Base-by-base conservation (phyloP, 2,888 invertebrate species). In the Ernsta delagoae region DNA sequence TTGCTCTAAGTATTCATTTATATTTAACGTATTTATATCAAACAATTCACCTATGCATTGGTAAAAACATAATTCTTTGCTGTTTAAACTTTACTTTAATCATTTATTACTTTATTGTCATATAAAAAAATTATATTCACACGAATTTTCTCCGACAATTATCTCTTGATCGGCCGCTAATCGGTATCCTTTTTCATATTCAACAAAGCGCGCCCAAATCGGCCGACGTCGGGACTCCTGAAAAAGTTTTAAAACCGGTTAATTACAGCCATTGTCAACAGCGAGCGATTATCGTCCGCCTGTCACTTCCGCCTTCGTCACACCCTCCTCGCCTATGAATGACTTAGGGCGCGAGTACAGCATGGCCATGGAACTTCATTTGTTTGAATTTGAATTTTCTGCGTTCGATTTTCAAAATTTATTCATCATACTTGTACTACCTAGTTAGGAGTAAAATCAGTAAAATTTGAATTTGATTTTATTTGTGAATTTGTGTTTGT, bases 251-350 rank as follows among this genome's bases (percentile, higher is more conserved):
- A 75, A 72, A 72, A 73, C 71, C 71, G 70, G 72, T 74, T 76
- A 75, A 77, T 77, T 77, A 73, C 70, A 68, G 66, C 73, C 70
- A 77, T 77, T 77, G 77, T 77, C 75, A 75, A 75, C 74, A 74
- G 31, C 70, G 64, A 73, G 69, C 78, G 79, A 78, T 80, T 79
- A 79, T 79, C 76, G 77, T 75, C 75, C 75, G 72, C 74, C 74
- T 74, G 75, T 75, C 75, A 75, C 71, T 72, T 75, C 75, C 75
- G 76, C 68, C 45, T 72, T 70, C 54, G 70, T 71, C 73, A 72
- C 71, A 70, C 74, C 72, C 75, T 73, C 74, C 75, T 73, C 67
- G 73, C 60, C 71, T 70, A 43, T 50, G 69, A 34, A 53, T 24
- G 67, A 57, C 12, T 68, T 68, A 57, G 62, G 61, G 61, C 4